phyloP scores from a whole-genome alignment of 1,140 invertebrate genomes.

The Eumeta japonica region DNA sequence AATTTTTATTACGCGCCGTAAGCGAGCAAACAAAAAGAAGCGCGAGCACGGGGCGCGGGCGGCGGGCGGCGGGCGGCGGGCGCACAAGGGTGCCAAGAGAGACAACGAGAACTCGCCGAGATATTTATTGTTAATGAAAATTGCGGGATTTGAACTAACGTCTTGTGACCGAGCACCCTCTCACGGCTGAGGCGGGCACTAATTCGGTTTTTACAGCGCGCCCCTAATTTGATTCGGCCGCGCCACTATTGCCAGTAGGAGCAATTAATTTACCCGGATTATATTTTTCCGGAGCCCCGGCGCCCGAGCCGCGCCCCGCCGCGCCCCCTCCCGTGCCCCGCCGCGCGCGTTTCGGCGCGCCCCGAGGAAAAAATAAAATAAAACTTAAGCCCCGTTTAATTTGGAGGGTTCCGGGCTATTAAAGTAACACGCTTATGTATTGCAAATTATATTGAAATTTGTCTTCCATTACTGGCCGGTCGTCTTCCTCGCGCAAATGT shows the following conservation, averaged over 20 bases:
- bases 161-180: conserved; percentile 59
- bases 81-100: conserved; percentile 58
- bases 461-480: conserved; percentile 56
- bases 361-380: conserved; percentile 53
- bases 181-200: conserved; percentile 58
- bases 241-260: conserved; percentile 51
- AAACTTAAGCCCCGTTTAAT: conserved; percentile 60
- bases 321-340: neutral
- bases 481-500: conserved; percentile 57
- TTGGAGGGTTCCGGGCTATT: conserved; percentile 61
- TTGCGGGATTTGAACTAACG: conserved; percentile 59
- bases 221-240: conserved; percentile 60
- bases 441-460: conserved; percentile 62
- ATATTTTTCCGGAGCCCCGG: conserved; percentile 46
- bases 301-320: conserved; percentile 24
- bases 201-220: conserved; percentile 61
- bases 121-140: conserved; percentile 62
- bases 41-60: too few relatives aligned
- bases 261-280: conserved; percentile 59
- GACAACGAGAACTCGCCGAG: conserved; percentile 55
- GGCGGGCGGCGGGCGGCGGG: too few relatives aligned
- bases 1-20: conserved; percentile 54
- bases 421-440: conserved; percentile 62
- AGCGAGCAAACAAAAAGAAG: conserved; percentile 55
- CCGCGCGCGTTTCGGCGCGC: conserved; percentile 28